phyloP scores from a whole-genome alignment of 2,113 vertebrate genomes.

The Pseudorasbora parva region DNA sequence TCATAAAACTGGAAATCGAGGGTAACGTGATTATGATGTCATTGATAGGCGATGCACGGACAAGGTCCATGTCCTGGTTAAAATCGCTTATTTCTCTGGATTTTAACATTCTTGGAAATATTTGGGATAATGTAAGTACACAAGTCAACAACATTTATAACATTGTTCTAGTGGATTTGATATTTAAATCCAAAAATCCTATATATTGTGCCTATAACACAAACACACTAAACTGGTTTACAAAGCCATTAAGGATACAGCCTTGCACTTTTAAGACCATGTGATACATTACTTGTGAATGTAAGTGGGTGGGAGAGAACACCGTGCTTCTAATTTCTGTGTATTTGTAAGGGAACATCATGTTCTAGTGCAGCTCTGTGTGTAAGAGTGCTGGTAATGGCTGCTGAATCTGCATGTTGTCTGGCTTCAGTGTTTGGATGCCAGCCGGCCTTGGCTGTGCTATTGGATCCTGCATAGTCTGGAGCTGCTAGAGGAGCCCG shows the following conservation, averaged over 20 bases:
- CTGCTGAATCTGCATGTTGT: slow-evolving; percentile 45
- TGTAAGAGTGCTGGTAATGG: slow-evolving; percentile 30
- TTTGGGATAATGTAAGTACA: no score
- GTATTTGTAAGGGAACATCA: slow-evolving; percentile 19
- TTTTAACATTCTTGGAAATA: no score
- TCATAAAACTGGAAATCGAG: no score
- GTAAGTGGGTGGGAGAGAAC: background rate
- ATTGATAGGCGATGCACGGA: no score
- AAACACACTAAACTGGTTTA: background rate
- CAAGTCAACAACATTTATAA: no score
- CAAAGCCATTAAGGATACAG: background rate
- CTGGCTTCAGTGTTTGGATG: slow-evolving; percentile 87
- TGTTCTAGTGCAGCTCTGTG: slow-evolving; percentile 30
- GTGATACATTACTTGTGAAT: background rate
- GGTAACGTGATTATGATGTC: no score
- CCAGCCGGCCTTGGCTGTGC: slow-evolving; percentile 97
- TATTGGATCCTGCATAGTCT: slow-evolving; percentile 99
- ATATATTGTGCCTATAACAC: background rate
- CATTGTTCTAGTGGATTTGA: no score
- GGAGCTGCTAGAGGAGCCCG: slow-evolving; percentile 89
- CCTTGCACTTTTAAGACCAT: background rate
- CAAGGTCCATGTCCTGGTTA: no score
- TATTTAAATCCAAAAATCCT: no score
- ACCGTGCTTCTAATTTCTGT: slow-evolving; percentile 11
- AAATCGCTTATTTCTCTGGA: no score